Percentiles rank a stretch among this genome's conserved stretches.
These are phyloP conservation scores for Falcunculus frontatus DNA, from an alignment of 2,113 vertebrate species.

Conservation along the genomic window DNA sequence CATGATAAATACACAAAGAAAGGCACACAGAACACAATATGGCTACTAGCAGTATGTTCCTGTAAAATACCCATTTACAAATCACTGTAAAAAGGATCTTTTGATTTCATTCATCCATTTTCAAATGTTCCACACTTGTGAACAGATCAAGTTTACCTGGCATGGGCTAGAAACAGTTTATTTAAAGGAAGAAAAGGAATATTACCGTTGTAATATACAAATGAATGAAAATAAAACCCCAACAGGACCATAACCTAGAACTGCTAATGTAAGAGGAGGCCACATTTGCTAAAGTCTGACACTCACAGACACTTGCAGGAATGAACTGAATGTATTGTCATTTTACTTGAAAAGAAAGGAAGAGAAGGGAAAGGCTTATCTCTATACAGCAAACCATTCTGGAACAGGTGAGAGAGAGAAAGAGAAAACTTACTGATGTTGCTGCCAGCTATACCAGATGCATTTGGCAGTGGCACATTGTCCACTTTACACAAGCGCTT, in stretches of 20 bases:
- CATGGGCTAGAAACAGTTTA: not conserved
- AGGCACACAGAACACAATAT: not conserved
- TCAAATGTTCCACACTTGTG: not conserved
- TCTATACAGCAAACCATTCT: not conserved
- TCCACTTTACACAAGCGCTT: fast-evolving
- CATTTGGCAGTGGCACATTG: not conserved
- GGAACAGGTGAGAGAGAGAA: not conserved
- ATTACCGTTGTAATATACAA: not conserved
- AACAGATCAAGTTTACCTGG: not conserved
- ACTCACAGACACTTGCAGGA: not conserved
- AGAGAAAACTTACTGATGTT: not conserved
- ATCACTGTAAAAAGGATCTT: not conserved
- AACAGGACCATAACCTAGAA: not conserved
- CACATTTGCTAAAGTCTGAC: not conserved
- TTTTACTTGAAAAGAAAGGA: not conserved
- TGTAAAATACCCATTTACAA: not conserved
- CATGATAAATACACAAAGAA: not conserved
- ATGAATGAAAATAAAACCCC: not conserved
- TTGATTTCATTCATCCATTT: not conserved
- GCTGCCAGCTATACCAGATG: not conserved
- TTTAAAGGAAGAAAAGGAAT: not conserved
- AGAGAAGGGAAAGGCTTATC: not conserved
- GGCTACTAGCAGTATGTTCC: not conserved
- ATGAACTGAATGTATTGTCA: not conserved
- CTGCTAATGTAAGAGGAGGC: not conserved